phyloP scores from a whole-genome alignment of 2,113 vertebrate species.

The Erythrolamprus reginae region DNA sequence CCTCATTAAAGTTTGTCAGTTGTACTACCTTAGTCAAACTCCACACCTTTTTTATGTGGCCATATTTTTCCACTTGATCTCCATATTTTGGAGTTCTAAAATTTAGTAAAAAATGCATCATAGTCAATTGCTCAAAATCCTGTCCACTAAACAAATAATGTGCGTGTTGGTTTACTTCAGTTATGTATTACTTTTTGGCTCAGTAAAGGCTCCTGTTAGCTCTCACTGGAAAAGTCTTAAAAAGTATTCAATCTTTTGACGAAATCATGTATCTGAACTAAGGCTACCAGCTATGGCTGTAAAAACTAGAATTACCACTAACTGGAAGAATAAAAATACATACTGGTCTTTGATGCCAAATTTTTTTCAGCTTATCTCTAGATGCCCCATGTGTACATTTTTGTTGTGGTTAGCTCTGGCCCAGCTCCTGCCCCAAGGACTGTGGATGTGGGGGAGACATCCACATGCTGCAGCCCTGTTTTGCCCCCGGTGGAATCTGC shows the following conservation, averaged over 20 bases:
- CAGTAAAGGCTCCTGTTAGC: not conserved
- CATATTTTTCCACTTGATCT: not conserved
- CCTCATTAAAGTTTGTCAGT: not conserved
- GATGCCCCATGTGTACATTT: not conserved
- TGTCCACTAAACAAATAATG: not conserved
- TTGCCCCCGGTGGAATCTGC: no score
- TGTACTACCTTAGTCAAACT: not conserved
- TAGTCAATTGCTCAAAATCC: not conserved
- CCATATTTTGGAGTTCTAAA: not conserved
- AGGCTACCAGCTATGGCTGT: not conserved
- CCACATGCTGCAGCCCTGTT: no score
- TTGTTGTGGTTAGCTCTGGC: no score
- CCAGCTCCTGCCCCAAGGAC: no score
- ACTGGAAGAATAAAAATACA: not conserved
- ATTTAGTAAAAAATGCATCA: not conserved
- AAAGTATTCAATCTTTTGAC: not conserved
- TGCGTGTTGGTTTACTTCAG: not conserved
- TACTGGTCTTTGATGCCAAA: not conserved
- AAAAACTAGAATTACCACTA: not conserved
- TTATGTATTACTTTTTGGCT: not conserved
- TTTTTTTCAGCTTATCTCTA: not conserved
- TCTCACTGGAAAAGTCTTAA: not conserved
- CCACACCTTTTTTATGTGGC: not conserved
- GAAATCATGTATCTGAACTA: not conserved
- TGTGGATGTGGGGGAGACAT: no score